These are phyloP conservation scores for Drosophila setosimentum DNA, from an alignment of 2,888 invertebrate species.

Conservation along the genomic window DNA sequence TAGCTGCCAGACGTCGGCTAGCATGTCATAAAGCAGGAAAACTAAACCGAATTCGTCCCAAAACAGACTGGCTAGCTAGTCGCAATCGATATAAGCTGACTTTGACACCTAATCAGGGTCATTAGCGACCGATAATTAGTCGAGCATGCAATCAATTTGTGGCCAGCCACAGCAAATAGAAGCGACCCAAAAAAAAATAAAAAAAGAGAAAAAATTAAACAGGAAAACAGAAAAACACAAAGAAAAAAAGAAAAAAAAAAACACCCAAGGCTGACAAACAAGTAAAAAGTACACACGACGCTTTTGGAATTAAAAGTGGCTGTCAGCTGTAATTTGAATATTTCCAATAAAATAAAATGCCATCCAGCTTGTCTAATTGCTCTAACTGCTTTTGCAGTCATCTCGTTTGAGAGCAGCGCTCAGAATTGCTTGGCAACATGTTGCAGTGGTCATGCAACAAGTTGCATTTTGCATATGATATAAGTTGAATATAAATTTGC, in stretches of 20 bases:
- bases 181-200: conserved; percentile 8
- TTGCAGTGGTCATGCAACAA: background rate
- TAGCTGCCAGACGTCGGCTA: conserved; percentile 8
- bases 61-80: conserved; percentile 7
- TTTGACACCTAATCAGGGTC: conserved; percentile 71
- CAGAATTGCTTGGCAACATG: conserved; percentile 4
- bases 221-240: background rate
- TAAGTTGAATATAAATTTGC: background rate
- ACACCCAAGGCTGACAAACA: conserved; percentile 26
- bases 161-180: conserved; percentile 8
- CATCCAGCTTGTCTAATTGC: background rate
- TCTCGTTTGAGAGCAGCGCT: background rate
- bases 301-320: background rate
- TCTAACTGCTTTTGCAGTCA: background rate
- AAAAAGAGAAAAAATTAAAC: conserved; percentile 6
- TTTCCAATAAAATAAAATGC: background rate
- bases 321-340: background rate
- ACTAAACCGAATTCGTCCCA: background rate
- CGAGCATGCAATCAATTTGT: conserved; percentile 62
- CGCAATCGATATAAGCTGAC: conserved; percentile 75
- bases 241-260: background rate
- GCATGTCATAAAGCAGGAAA: conserved; percentile 4
- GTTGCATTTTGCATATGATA: background rate
- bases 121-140: conserved; percentile 49
- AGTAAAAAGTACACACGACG: background rate